Base-by-base conservation (phyloP, 2,797 vertebrate genomes). In the Tangara arthus region DNA sequence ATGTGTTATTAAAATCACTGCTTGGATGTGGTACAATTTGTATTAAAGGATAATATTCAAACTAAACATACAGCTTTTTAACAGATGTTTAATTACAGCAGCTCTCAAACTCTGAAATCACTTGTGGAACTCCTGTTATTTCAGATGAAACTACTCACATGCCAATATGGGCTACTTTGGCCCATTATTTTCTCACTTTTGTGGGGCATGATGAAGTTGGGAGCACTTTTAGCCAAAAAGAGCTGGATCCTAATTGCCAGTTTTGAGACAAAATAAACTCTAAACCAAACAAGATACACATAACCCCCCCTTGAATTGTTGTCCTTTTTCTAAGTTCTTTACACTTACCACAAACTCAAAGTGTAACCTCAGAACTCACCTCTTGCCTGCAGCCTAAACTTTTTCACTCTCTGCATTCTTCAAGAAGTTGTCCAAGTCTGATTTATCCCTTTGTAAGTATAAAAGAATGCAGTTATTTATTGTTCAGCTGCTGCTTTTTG, bases 31-130 rank as follows among this genome's bases (percentile, higher is more conserved):
- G 89, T 93, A 96, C 91, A 97, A 95, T 96, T 88, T 24, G 92
- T 95, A 94, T 96, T 95, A 90, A 91, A 93, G 82, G 94, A 94
- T 92, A 97, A 92, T 96, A 96, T 89, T 93, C 78, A 91, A 97
- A 94, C 94, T 52, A 87, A 97, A 95, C 93, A 85, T 55, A 90
- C 98, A 97, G 97, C 97, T 98, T 98, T 96, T 97, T 97, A 96
- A 94, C 97, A 98, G 96, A 98, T 98, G 97, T 97, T 96, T 98
- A 97, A 95, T 95, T 84, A 75, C 55, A 94, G 92, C 94, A 96
- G 71, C 61, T 85, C 93, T 83, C 93, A 87, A 94, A 95, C 71
- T 32, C 92, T 73, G 2, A 79, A 97, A 96, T 97, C 53, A 97
- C 94, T 97, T 97, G 77, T 61, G 84, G 87, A 94, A 95, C 49